A percentile compares a stretch with the other conserved stretches of the same genome.
Evolutionary conservation across 1,140 invertebrate genomes (phyloP).

Genomic region (Dreissena rostriformis): DNA sequence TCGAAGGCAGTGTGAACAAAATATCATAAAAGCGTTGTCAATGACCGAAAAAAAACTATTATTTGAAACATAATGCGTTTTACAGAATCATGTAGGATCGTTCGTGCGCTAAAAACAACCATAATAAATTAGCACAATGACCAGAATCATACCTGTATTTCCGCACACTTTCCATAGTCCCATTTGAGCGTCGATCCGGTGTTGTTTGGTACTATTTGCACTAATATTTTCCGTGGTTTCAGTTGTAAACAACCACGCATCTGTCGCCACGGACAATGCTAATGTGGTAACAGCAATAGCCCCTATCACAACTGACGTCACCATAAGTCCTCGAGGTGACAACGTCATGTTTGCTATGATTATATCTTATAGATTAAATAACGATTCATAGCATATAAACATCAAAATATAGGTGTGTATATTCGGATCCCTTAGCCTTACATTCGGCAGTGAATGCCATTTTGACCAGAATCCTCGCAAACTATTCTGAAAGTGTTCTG

Average conservation of each 20-base stretch:
- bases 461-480: background rate
- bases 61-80: too few relatives aligned
- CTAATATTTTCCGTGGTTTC: constrained; percentile 38
- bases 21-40: too few relatives aligned
- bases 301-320: constrained; percentile 58
- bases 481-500: background rate
- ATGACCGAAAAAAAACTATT: too few relatives aligned
- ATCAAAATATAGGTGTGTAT: background rate
- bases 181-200: constrained; percentile 32
- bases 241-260: constrained; percentile 68
- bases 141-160: constrained; percentile 16
- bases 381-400: background rate
- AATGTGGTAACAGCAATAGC: constrained; percentile 61
- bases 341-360: constrained; percentile 25
- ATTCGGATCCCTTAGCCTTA: background rate
- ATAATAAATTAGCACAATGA: background rate
- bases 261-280: constrained; percentile 64
- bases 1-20: too few relatives aligned
- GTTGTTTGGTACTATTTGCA: constrained; percentile 28
- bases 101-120: too few relatives aligned
- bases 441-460: background rate
- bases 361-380: background rate
- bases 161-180: constrained; percentile 56
- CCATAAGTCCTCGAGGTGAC: constrained; percentile 46
- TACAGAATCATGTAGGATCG: too few relatives aligned